phyloP scores from a whole-genome alignment of 2,888 invertebrate genomes.

The Entomobrya multifasciata region DNA sequence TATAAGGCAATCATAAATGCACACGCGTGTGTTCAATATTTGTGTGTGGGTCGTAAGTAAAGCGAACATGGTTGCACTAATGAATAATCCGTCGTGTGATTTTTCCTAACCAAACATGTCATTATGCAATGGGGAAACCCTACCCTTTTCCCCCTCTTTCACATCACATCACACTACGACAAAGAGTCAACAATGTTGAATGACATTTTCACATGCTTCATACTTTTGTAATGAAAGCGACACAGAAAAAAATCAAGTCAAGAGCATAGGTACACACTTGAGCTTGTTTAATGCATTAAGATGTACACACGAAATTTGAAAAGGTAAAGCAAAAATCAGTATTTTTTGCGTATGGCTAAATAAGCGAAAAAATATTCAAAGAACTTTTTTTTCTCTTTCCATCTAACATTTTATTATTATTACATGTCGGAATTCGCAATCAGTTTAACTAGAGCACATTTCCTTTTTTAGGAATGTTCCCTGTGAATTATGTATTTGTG shows the following conservation, averaged over 20 bases:
- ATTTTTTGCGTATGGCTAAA: no score
- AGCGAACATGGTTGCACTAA: background rate
- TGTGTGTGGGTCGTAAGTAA: background rate
- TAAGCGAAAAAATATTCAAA: no score
- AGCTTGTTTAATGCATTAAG: no score
- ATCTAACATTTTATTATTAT: conserved; percentile 20
- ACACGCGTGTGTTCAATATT: background rate
- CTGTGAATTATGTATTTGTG: background rate
- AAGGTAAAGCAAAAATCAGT: conserved; percentile 15
- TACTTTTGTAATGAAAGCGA: background rate
- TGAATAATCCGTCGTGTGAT: conserved; percentile 20
- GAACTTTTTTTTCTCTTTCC: background rate
- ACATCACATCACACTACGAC: conserved; percentile 1
- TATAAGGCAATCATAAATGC: background rate
- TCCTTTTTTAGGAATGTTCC: conserved; percentile 24
- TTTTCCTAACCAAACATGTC: conserved; percentile 19
- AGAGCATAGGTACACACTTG: no score
- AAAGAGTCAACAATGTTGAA: conserved; percentile 1
- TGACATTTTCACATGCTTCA: conserved; percentile 17
- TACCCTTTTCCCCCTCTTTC: conserved; percentile 1
- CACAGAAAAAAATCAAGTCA: no score
- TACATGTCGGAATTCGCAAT: conserved; percentile 33
- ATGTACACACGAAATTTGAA: background rate
- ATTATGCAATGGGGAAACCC: conserved; percentile 2
- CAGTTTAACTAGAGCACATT: conserved; percentile 37